These are phyloP conservation scores for Eidolon helvum DNA, from an alignment of 2,113 vertebrate species.

Conservation along the genomic window DNA sequence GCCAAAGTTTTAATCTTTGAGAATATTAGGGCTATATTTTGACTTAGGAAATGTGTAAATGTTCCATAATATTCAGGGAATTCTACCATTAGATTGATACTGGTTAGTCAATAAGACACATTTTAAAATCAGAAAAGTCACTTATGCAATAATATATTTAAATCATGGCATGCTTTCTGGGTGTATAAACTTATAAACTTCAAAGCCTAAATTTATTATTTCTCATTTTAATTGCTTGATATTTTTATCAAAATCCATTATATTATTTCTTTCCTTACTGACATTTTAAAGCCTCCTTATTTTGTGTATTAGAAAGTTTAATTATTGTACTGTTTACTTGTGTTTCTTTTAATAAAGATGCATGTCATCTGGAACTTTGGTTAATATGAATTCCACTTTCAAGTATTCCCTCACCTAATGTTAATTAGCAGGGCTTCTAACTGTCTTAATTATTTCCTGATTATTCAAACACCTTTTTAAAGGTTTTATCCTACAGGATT, in stretches of 20 bases:
- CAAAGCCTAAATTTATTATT: conserved; percentile 12
- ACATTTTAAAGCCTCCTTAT: conserved; percentile 48
- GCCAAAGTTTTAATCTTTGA: background rate
- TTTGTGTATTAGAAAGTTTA: conserved; percentile 70
- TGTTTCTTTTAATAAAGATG: conserved; percentile 75
- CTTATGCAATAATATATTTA: background rate
- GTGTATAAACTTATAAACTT: conserved; percentile 8
- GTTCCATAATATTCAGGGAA: background rate
- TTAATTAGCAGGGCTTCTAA: conserved; percentile 67
- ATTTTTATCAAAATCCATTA: conserved; percentile 52
- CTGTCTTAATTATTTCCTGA: conserved; percentile 69
- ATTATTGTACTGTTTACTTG: conserved; percentile 73
- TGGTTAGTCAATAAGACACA: background rate
- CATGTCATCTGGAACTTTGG: conserved; percentile 64
- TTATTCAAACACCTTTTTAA: conserved; percentile 58
- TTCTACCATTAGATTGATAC: background rate
- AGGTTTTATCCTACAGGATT: conserved; percentile 57
- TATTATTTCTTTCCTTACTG: conserved; percentile 51
- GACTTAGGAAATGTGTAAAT: background rate
- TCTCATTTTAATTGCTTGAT: conserved; percentile 22
- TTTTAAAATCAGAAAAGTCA: background rate
- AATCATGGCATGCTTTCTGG: conserved; percentile 10
- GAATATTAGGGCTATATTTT: background rate
- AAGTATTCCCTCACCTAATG: conserved; percentile 69
- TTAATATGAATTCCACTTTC: conserved; percentile 65